Percentiles rank a stretch among this genome's conserved stretches.
Evolutionary conservation across 2,888 invertebrate genomes (phyloP).

Genomic region (Noctua janthe): DNA sequence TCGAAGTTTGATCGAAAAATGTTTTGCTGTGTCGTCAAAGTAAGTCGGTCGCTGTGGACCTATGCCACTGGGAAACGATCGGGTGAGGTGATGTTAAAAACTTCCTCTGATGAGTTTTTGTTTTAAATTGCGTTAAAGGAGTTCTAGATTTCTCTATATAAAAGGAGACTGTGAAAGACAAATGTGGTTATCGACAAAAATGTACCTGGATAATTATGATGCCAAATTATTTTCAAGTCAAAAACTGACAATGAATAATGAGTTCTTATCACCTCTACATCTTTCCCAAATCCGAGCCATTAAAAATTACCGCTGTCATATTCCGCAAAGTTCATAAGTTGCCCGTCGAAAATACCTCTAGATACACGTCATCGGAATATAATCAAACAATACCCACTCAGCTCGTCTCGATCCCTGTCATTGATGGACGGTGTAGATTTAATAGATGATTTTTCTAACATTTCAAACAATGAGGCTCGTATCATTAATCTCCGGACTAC

Average conservation of each 20-base stretch:
- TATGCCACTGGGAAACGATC: slow-evolving; percentile 54
- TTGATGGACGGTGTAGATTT: slow-evolving; percentile 77
- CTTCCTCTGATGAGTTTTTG: slow-evolving; percentile 51
- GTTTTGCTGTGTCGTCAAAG: slow-evolving; percentile 78
- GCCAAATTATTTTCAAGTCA: slow-evolving; percentile 4
- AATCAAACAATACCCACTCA: slow-evolving; percentile 66
- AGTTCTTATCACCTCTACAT: slow-evolving; percentile 25
- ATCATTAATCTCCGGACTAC: slow-evolving; percentile 88
- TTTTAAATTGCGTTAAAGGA: slow-evolving; percentile 39
- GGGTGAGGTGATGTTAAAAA: slow-evolving; percentile 54
- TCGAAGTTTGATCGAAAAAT: slow-evolving; percentile 87
- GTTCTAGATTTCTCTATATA: slow-evolving; percentile 15
- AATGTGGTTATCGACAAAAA: background rate
- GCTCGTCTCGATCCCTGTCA: slow-evolving; percentile 66
- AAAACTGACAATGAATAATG: slow-evolving; percentile 41
- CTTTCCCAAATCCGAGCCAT: slow-evolving; percentile 29
- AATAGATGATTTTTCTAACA: slow-evolving; percentile 84
- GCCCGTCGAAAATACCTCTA: slow-evolving; percentile 36
- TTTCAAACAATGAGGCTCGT: slow-evolving; percentile 83
- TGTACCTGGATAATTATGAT: slow-evolving; percentile 12
- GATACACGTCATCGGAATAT: slow-evolving; percentile 54
- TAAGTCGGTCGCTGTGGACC: slow-evolving; percentile 63
- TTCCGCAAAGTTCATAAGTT: slow-evolving; percentile 59
- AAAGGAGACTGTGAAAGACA: background rate
- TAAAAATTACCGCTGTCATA: slow-evolving; percentile 52